Conservation (phyloP, 2,797 vertebrate genomes). For the Fratercula arctica region DNA sequence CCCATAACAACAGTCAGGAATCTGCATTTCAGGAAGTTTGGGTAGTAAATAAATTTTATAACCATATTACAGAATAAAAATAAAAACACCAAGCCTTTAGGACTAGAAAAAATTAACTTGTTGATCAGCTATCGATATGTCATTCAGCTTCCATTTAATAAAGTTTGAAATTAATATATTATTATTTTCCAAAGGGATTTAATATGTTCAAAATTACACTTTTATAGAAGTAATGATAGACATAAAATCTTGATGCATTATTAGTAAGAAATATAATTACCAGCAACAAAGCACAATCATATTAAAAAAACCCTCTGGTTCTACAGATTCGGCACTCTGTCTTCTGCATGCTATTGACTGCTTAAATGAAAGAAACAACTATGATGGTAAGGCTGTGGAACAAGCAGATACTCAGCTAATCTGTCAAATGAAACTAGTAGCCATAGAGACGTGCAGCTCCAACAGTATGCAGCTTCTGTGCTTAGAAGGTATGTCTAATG, state of each 20-base stretch:
- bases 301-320: background rate
- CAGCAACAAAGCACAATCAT: background rate
- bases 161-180: background rate
- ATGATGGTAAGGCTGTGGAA: background rate
- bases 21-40: background rate
- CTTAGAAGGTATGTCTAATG: background rate
- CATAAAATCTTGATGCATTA: background rate
- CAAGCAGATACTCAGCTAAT: background rate
- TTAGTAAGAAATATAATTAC: constrained; percentile 19
- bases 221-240: background rate
- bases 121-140: background rate
- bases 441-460: background rate
- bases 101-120: background rate
- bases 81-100: background rate
- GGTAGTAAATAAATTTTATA: background rate
- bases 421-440: background rate
- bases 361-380: background rate
- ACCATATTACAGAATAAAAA: background rate
- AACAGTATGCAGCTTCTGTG: background rate
- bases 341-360: background rate
- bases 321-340: background rate
- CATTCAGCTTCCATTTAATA: background rate
- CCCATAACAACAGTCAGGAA: background rate
- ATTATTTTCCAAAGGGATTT: background rate
- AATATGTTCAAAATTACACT: background rate